These are phyloP conservation scores for Synergus umbraculus DNA, from an alignment of 2,888 invertebrate genomes.

Conservation along the genomic window DNA sequence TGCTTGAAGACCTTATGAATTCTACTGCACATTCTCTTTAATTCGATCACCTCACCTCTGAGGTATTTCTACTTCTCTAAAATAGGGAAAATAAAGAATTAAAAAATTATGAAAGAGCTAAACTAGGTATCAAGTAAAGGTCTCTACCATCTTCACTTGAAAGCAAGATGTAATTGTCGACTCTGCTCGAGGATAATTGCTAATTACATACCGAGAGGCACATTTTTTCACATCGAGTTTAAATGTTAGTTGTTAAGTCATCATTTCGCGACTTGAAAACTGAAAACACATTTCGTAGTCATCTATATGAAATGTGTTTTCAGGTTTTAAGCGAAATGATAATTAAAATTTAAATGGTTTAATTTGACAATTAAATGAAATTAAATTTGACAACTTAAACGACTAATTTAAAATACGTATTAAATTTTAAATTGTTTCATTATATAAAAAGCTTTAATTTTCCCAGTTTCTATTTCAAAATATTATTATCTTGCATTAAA, in stretches of 20 bases:
- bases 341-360: not conserved
- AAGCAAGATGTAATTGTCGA: slow-evolving; percentile 5
- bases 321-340: not conserved
- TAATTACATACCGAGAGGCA: not conserved
- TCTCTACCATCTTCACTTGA: not conserved
- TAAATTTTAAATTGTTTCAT: no score
- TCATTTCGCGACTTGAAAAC: not conserved
- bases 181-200: not conserved
- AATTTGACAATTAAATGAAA: not conserved
- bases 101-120: not conserved
- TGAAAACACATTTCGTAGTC: not conserved
- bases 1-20: slow-evolving; percentile 25
- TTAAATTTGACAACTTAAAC: no score
- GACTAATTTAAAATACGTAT: no score
- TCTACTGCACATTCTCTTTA: slow-evolving; percentile 17
- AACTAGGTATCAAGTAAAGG: not conserved
- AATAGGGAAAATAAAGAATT: not conserved
- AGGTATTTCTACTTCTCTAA: not conserved
- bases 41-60: not conserved
- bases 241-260: not conserved
- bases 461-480: not conserved
- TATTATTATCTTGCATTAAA: not conserved
- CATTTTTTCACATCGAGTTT: slow-evolving; percentile 17
- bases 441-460: no score
- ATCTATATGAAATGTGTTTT: not conserved